phyloP scores from a whole-genome alignment of 2,888 invertebrate genomes.

The Drosophila parthenogenetica region DNA sequence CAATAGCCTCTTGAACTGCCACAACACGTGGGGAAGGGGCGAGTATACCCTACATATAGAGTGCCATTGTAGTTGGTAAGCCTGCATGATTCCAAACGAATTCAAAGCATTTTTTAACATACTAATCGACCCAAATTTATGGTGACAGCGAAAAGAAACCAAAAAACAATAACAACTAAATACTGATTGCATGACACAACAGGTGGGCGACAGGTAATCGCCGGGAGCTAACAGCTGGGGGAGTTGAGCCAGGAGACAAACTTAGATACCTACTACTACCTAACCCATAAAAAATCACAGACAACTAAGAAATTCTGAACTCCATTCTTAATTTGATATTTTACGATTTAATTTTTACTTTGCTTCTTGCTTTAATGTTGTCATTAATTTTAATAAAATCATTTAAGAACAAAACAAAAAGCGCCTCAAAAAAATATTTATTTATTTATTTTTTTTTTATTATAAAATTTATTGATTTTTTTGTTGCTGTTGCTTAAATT shows the following conservation, averaged over 20 bases:
- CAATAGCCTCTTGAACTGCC: slow-evolving; percentile 70
- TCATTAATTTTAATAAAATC: background rate
- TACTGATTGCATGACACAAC: slow-evolving; percentile 41
- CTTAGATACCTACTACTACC: no score
- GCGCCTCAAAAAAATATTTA: background rate
- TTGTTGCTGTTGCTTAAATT: background rate
- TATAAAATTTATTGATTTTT: background rate
- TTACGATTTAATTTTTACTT: background rate
- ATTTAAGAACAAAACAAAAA: background rate
- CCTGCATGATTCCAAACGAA: slow-evolving; percentile 47
- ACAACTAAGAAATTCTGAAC: background rate
- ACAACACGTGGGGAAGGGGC: background rate
- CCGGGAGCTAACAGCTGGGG: background rate
- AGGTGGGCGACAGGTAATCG: slow-evolving; percentile 26
- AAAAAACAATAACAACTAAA: slow-evolving; percentile 15
- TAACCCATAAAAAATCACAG: background rate
- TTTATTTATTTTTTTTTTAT: no score
- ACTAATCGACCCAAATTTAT: slow-evolving; percentile 56
- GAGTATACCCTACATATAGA: slow-evolving; percentile 43
- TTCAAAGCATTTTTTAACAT: slow-evolving; percentile 38
- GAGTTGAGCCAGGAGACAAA: background rate
- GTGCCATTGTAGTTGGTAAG: slow-evolving; percentile 41
- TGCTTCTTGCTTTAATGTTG: background rate
- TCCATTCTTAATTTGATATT: background rate
- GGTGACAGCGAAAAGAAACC: slow-evolving; percentile 33